Evolutionary conservation across 2,797 vertebrate genomes (phyloP).

Genomic region (Botia almorhae): DNA sequence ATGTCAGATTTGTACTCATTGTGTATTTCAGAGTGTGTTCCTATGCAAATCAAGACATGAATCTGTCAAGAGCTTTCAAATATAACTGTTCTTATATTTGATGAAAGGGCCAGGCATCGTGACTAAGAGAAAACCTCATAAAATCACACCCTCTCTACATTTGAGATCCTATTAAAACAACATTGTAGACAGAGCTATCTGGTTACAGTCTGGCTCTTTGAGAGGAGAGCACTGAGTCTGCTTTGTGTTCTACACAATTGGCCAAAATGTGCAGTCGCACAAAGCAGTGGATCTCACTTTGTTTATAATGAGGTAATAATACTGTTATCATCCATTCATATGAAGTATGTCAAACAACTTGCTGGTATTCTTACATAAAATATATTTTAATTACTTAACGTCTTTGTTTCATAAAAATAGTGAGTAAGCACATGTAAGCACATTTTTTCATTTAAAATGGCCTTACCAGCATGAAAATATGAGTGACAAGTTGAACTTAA

Average conservation of each 20-base stretch:
- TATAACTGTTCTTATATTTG: neutral
- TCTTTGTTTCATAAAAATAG: neutral
- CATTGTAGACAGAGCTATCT: conserved; percentile 68
- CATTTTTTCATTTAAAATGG: neutral
- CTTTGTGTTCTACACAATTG: conserved; percentile 56
- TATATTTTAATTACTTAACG: neutral
- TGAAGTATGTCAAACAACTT: neutral
- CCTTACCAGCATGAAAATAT: neutral
- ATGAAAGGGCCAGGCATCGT: conserved; percentile 14
- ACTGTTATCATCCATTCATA: neutral
- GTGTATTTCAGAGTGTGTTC: conserved; percentile 72
- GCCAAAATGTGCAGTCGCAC: neutral
- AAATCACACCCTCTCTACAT: conserved; percentile 53
- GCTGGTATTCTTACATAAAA: neutral
- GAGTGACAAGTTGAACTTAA: neutral
- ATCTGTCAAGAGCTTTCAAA: conserved; percentile 11
- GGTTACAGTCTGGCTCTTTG: conserved; percentile 68
- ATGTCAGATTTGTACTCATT: conserved; percentile 52
- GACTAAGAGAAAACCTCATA: conserved; percentile 31
- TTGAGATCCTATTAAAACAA: conserved; percentile 71
- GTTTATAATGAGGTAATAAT: conserved; percentile 11
- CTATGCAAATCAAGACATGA: conserved; percentile 71
- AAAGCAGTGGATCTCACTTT: neutral
- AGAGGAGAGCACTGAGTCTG: conserved; percentile 56
- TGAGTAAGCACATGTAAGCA: too few species aligned